Evolutionary conservation across 2,113 vertebrate genomes (phyloP).

Genomic region (Corynorhinus townsendii): DNA sequence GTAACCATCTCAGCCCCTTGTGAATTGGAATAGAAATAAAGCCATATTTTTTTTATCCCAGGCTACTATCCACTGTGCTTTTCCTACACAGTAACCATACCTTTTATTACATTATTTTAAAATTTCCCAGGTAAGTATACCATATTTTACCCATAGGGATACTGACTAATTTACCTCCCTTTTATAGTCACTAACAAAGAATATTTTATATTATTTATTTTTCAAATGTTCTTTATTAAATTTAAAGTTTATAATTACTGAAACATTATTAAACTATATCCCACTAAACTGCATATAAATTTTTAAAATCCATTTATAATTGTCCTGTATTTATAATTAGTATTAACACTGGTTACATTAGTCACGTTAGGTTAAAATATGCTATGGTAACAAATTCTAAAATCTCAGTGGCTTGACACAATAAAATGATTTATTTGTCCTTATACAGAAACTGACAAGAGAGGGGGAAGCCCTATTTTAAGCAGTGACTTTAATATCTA

Average conservation of each 20-base stretch:
- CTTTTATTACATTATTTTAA: background rate
- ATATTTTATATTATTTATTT: background rate
- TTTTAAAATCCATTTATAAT: background rate
- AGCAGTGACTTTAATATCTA: background rate
- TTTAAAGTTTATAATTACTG: background rate
- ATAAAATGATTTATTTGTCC: background rate
- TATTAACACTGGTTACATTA: background rate
- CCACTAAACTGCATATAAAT: background rate
- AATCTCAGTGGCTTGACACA: background rate
- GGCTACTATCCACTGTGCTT: background rate
- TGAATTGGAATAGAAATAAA: background rate
- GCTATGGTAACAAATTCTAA: background rate
- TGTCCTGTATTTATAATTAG: background rate
- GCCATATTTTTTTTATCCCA: fast-evolving
- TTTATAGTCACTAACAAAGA: background rate
- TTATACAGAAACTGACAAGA: background rate
- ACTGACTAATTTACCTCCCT: background rate
- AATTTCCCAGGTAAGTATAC: background rate
- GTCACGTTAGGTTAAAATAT: background rate
- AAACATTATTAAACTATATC: background rate
- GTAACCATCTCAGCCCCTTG: background rate
- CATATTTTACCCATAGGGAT: background rate
- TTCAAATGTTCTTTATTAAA: background rate
- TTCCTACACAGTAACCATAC: background rate
- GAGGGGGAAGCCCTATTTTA: background rate